Evolutionary conservation across 2,888 invertebrate genomes (phyloP).

Genomic region (Ectemnius continuus): DNA sequence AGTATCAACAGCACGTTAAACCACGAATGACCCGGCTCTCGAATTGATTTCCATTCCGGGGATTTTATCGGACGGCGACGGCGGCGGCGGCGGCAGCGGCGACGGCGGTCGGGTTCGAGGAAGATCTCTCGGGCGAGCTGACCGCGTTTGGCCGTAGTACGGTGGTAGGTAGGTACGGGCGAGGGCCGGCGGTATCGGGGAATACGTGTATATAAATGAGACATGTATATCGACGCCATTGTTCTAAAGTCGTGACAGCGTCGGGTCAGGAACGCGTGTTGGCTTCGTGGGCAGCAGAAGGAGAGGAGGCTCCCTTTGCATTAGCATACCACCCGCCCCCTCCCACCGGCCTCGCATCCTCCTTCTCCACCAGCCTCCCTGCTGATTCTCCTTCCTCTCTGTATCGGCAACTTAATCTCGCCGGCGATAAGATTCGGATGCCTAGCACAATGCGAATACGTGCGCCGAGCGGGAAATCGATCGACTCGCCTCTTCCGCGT

Average conservation of each 20-base stretch:
- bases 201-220: constrained; percentile 73
- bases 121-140: constrained; percentile 36
- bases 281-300: constrained; percentile 44
- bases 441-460: constrained; percentile 42
- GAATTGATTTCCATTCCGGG: constrained; percentile 63
- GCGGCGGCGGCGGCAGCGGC: neutral
- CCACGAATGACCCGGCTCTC: constrained; percentile 55
- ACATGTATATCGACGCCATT: constrained; percentile 75
- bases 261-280: constrained; percentile 76
- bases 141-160: constrained; percentile 27
- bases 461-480: constrained; percentile 21
- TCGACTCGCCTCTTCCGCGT: neutral
- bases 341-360: constrained; percentile 44
- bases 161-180: constrained; percentile 34
- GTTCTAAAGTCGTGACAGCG: constrained; percentile 76
- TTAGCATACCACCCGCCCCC: constrained; percentile 67
- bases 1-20: constrained; percentile 46
- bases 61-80: constrained; percentile 53
- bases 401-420: constrained; percentile 74
- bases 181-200: constrained; percentile 52
- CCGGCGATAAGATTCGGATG: constrained; percentile 65
- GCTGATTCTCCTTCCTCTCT: constrained; percentile 42
- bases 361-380: constrained; percentile 34
- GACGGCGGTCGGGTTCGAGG: constrained; percentile 31
- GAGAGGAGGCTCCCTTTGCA: constrained; percentile 58